Base-by-base conservation (phyloP, 2,113 vertebrate genomes). In the Dolichotis patagonum region DNA sequence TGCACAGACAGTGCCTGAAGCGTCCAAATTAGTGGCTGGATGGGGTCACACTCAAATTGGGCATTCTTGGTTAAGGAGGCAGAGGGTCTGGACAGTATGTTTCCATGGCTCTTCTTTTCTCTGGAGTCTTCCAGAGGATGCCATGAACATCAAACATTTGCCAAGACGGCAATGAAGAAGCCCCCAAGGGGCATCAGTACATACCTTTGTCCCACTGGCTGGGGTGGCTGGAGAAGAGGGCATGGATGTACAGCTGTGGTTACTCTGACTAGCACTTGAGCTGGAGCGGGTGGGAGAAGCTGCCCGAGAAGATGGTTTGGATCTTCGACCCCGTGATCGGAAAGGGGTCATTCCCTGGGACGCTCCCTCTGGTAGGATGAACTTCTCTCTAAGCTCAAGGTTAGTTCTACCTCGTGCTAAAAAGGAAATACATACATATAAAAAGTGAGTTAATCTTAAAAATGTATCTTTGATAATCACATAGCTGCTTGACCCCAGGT, bases 191-290 rank as follows among this genome's bases (percentile, higher is more conserved):
- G 46, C 26, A 30, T 24, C 16, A 56, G 78, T 28, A 88, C 98
- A 94, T 97, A 99, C 99, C 99, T 99, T 99, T 93, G 99, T 98
- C 24, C 99, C 99, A 0, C 99, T 99, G 58, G 99, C 99, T 0
- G 99, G 99, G 0, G 99, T 99, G 43, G 99, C 99, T 0, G 99
- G 99, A 2, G 99, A 99, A 3, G 99, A 99, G 0, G 99, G 99
- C 98, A 99, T 98, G 5, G 99, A 99, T 2, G 99, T 98, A 0
- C 99, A 99, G 98, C 99, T 99, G 98, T 99, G 99, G 91, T 99
- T 99, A 95, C 99, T 99, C 98, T 99, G 99, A 97, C 99, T 99
- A 95, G 99, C 99, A 0, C 99, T 99, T 80, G 99, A 99, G 7
- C 99, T 99, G 82, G 99, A 99, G 1, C 99, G 99, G 0, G 99